Conservation (phyloP, 1,140 invertebrate genomes). For the Vanessa tameamea region DNA sequence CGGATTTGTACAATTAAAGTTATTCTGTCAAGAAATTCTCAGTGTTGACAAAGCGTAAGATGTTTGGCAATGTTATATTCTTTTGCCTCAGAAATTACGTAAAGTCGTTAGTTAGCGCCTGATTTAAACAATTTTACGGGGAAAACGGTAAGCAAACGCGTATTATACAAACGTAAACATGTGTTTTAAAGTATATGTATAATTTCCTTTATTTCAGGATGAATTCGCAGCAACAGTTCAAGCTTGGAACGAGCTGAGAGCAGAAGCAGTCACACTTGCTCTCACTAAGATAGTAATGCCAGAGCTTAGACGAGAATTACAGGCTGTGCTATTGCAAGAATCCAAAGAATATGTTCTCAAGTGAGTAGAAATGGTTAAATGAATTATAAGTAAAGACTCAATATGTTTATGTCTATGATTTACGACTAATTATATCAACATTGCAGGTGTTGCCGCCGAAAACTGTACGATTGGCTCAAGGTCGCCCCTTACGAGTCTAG, state of each 20-base stretch:
- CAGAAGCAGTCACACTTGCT: constrained; percentile 93
- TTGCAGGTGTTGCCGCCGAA: constrained; percentile 89
- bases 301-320: constrained; percentile 93
- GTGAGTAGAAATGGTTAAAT: constrained; percentile 82
- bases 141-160: too few species aligned
- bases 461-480: constrained; percentile 95
- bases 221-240: constrained; percentile 98
- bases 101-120: too few species aligned
- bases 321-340: constrained; percentile 90
- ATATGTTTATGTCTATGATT: too few species aligned
- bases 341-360: constrained; percentile 93
- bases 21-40: too few species aligned
- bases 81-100: too few species aligned
- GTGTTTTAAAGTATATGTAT: neutral
- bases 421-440: constrained; percentile 56
- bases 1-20: too few species aligned
- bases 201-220: constrained; percentile 82
- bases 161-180: too few species aligned
- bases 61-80: too few species aligned
- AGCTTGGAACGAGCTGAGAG: constrained; percentile 96
- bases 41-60: too few species aligned
- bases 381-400: too few species aligned
- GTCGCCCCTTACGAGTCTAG: constrained; percentile 92
- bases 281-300: constrained; percentile 94
- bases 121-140: too few species aligned